Percentiles rank a stretch among this genome's conserved stretches.
These are phyloP conservation scores for Noctua janthe DNA, from an alignment of 2,888 invertebrate genomes.

Conservation along the genomic window DNA sequence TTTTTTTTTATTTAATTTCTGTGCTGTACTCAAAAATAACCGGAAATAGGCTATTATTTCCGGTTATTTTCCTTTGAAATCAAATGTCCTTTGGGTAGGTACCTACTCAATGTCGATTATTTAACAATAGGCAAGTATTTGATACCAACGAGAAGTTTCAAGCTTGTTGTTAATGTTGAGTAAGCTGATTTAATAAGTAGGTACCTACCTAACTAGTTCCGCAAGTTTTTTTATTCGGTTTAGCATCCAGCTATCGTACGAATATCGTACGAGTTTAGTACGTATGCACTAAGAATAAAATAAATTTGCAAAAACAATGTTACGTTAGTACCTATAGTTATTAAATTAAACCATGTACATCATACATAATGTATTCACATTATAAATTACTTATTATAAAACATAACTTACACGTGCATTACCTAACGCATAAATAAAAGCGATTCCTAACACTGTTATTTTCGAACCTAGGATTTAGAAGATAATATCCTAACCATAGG, in stretches of 20 bases:
- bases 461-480: neutral
- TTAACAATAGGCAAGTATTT: neutral
- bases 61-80: neutral
- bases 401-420: constrained; percentile 9
- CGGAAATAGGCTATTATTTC: neutral
- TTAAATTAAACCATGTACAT: constrained; percentile 5
- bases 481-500: neutral
- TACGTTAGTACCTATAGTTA: neutral
- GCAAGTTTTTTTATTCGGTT: constrained; percentile 35
- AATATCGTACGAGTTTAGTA: constrained; percentile 3
- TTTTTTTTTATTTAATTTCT: neutral
- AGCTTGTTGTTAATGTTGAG: constrained; percentile 5
- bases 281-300: neutral
- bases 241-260: neutral
- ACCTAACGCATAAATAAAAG: neutral
- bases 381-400: constrained; percentile 21
- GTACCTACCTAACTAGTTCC: constrained; percentile 26
- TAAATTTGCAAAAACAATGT: neutral
- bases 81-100: neutral
- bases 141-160: neutral
- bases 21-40: neutral
- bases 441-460: neutral
- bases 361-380: constrained; percentile 26
- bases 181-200: constrained; percentile 10
- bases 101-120: neutral